These are phyloP conservation scores for Epicauta chinensis DNA, from an alignment of 1,140 invertebrate genomes.

Conservation along the genomic window DNA sequence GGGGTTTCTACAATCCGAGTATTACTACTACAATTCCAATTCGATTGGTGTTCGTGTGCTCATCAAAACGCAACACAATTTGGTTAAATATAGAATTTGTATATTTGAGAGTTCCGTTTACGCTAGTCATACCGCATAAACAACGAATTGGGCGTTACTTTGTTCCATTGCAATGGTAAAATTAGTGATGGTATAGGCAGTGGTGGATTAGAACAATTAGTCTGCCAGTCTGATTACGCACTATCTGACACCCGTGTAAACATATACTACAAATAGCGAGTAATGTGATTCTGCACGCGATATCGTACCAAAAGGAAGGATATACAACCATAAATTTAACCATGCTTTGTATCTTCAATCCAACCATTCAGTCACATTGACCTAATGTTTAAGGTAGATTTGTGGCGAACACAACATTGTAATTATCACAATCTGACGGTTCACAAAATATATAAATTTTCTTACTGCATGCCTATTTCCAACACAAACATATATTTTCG, in stretches of 20 bases:
- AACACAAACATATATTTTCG: no score
- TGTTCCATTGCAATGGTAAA: no score
- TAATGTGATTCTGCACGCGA: slow-evolving; percentile 22
- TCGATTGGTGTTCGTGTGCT: no score
- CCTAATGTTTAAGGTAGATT: slow-evolving; percentile 17
- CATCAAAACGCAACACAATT: no score
- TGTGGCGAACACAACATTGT: slow-evolving; percentile 16
- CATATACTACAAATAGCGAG: slow-evolving; percentile 17
- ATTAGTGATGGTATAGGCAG: no score
- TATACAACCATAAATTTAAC: slow-evolving; percentile 22
- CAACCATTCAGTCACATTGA: slow-evolving; percentile 19
- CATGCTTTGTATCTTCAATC: slow-evolving; percentile 19
- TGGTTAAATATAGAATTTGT: no score
- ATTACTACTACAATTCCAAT: no score
- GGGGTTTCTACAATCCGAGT: no score
- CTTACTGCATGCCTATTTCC: slow-evolving; percentile 19
- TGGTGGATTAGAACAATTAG: slow-evolving; percentile 2
- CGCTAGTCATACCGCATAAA: no score
- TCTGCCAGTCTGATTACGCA: slow-evolving; percentile 17
- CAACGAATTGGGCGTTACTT: no score
- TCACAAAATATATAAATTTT: slow-evolving; percentile 22
- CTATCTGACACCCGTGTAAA: slow-evolving; percentile 23
- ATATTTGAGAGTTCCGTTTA: no score
- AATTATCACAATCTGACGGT: slow-evolving; percentile 23
- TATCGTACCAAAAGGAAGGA: slow-evolving; percentile 24